Percentiles rank a stretch among this genome's conserved stretches.
Evolutionary conservation across 1,140 invertebrate genomes (phyloP).

Genomic region (Megalonaias nervosa): DNA sequence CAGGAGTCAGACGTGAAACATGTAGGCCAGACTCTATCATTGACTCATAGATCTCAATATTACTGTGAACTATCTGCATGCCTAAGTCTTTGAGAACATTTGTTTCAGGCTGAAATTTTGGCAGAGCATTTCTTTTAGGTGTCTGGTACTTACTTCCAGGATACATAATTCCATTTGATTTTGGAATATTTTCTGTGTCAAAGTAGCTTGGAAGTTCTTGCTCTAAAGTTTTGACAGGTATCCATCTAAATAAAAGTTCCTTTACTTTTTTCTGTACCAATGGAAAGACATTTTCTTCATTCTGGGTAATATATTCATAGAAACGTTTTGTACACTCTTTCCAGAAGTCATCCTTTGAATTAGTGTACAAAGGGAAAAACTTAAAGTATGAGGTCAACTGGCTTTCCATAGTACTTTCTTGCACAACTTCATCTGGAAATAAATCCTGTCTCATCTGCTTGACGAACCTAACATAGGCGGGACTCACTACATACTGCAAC

Average conservation of each 20-base stretch:
- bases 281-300: background rate
- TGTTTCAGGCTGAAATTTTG: background rate
- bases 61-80: slow-evolving; percentile 32
- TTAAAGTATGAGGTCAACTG: slow-evolving; percentile 17
- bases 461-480: slow-evolving; percentile 36
- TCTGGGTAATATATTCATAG: slow-evolving; percentile 2
- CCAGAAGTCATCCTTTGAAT: slow-evolving; percentile 19
- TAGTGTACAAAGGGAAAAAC: slow-evolving; percentile 18
- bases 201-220: too few relatives aligned
- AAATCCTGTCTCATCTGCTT: slow-evolving; percentile 12
- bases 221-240: background rate
- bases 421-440: background rate
- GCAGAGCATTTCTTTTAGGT: background rate
- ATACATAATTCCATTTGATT: background rate
- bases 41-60: slow-evolving; percentile 1
- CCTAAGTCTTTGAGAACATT: slow-evolving; percentile 23
- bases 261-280: too few relatives aligned
- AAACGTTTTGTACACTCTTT: slow-evolving; percentile 12
- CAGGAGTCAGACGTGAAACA: slow-evolving; percentile 8
- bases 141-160: background rate
- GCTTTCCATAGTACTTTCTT: background rate
- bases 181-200: background rate
- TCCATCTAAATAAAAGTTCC: background rate
- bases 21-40: slow-evolving; percentile 15
- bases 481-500: slow-evolving; percentile 38